Percentiles rank a stretch among this genome's conserved stretches.
Conservation (phyloP, 2,797 vertebrate species). For the Galaxias olidus region DNA sequence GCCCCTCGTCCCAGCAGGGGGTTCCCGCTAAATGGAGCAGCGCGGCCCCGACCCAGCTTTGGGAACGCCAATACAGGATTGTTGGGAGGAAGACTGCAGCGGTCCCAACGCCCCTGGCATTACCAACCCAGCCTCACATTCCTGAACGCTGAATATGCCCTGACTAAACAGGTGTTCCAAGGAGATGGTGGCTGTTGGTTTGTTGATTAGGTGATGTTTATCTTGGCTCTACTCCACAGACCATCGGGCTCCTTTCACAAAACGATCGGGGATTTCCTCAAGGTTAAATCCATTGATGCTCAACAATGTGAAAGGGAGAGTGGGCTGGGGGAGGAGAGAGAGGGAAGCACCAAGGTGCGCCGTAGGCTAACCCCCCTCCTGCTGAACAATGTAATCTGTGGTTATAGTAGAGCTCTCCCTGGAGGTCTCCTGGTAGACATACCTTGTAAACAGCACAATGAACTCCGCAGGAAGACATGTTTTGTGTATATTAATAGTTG, state of each 20-base stretch:
- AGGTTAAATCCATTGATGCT: conserved; percentile 62
- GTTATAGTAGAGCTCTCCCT: conserved; percentile 54
- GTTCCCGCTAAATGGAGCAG: conserved; percentile 63
- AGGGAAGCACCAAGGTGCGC: neutral
- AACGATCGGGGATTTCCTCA: conserved; percentile 65
- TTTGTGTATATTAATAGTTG: conserved; percentile 46
- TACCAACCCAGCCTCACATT: conserved; percentile 15
- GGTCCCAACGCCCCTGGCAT: conserved; percentile 32
- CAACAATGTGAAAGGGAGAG: conserved; percentile 60
- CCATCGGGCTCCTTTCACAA: conserved; percentile 57
- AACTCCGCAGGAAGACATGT: conserved; percentile 54
- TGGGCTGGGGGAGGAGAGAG: conserved; percentile 24
- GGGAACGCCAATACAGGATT: conserved; percentile 39
- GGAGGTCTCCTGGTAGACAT: conserved; percentile 39
- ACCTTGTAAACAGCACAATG: conserved; percentile 53
- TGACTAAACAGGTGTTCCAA: conserved; percentile 46
- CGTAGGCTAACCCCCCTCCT: neutral
- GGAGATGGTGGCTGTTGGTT: conserved; percentile 25
- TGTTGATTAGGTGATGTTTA: conserved; percentile 66
- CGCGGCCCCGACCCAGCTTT: conserved; percentile 42
- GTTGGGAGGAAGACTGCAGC: conserved; percentile 47
- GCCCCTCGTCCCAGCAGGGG: conserved; percentile 65
- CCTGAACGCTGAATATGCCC: conserved; percentile 22
- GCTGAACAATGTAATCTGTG: neutral
- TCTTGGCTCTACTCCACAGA: conserved; percentile 65